A percentile compares a stretch with the other conserved stretches of the same genome.
Conservation (phyloP, 2,113 vertebrate species). For the Etheostoma cragini region DNA sequence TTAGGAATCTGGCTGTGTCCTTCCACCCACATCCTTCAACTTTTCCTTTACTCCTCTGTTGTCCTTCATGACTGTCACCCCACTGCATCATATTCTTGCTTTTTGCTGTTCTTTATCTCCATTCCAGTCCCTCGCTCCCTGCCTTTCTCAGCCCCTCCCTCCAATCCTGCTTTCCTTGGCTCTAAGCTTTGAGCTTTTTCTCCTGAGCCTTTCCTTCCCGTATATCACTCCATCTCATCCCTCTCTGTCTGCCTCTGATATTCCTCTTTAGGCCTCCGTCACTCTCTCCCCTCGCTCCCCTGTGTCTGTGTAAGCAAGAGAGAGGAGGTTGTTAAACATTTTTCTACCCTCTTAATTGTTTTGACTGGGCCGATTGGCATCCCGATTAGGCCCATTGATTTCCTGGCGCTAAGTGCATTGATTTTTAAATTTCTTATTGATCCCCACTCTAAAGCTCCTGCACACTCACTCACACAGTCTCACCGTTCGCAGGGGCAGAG, state of each 20-base stretch:
- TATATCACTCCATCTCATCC: slow-evolving; percentile 81
- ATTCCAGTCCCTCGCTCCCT: slow-evolving; percentile 58
- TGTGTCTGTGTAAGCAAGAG: slow-evolving; percentile 79
- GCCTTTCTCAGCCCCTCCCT: slow-evolving; percentile 42
- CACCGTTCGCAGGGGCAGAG: slow-evolving; percentile 72
- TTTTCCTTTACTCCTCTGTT: slow-evolving; percentile 46
- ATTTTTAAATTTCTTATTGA: slow-evolving; percentile 99
- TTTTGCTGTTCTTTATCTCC: slow-evolving; percentile 71
- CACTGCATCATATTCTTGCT: slow-evolving; percentile 50
- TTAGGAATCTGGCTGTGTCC: not conserved
- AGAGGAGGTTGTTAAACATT: slow-evolving; percentile 91
- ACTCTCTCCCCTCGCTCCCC: slow-evolving; percentile 50
- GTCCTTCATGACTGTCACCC: slow-evolving; percentile 66
- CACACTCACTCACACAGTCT: slow-evolving; percentile 74
- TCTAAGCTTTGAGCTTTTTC: slow-evolving; percentile 74
- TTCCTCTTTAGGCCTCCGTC: slow-evolving; percentile 68
- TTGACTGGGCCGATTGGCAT: slow-evolving; percentile 96
- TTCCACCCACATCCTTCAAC: slow-evolving; percentile 19
- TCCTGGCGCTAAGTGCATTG: slow-evolving; percentile 95
- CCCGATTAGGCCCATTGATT: slow-evolving; percentile 98
- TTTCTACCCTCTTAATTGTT: slow-evolving; percentile 96
- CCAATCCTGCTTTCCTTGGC: slow-evolving; percentile 59
- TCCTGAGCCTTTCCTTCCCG: slow-evolving; percentile 78
- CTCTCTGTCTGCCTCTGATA: slow-evolving; percentile 66
- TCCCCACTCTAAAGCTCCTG: slow-evolving; percentile 94